Base-by-base conservation (phyloP, 2,888 invertebrate genomes). In the Parthenolecanium corni region DNA sequence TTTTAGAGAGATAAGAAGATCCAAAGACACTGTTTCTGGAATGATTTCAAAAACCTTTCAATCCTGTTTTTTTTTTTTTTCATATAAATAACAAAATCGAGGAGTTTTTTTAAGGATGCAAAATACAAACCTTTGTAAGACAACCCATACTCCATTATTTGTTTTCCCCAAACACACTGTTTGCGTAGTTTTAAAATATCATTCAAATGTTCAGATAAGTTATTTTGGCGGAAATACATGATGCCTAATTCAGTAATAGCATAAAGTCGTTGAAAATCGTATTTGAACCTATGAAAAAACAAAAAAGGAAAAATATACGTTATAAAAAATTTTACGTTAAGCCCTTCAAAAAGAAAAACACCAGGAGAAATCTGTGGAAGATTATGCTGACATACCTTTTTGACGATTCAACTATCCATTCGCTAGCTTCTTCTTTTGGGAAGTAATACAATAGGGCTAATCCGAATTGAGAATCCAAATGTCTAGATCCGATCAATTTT, bases 401-500 rank as follows among this genome's bases (percentile, higher is more conserved):
- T 52, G 65, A 64, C 31, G 67, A 64, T 5, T 63, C 64, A 24
- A 64, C 53, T 2, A 74, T 64, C 70, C 71, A 72, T 44, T 68
- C 68, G 9, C 57, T 53, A 3, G 71, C 71, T 31, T 70, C 68
- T 36, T 68, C 54, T 42, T 71, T 68, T 9, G 69, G 68, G 14
- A 72, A 65, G 51, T 49, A 52, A 40, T 64, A 38, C 16, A 64
- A 42, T 18, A 64, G 31, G 23, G 52, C 56, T 31, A 74, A 69
- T 14, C 75, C 72, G 18, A 75, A 68, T 46, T 71, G 70, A 14
- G 70, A 65, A 67, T 77, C 75, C 44, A 76, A 70, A 23, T 69
- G 66, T 46, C 71, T 69, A 2, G 70, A 67, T 12, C 71, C 70
- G n/a, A 75, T 67, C 5, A 76, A 67, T 66, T 73, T 73, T 57